Conservation (phyloP, 2,797 vertebrate species). For the Mallotus villosus region DNA sequence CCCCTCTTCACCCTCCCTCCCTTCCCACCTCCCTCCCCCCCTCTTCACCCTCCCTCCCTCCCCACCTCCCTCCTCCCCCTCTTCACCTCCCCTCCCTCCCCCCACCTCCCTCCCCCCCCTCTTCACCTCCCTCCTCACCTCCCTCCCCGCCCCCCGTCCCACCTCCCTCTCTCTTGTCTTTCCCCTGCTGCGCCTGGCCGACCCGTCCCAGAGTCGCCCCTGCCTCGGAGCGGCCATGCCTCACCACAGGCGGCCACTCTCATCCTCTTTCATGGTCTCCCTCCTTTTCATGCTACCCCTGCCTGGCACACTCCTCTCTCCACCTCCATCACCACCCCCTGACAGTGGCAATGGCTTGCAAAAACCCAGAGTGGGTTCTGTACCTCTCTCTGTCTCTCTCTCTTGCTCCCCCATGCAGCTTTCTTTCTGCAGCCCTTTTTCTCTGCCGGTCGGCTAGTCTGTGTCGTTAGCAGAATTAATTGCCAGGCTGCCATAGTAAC, state of each 20-base stretch:
- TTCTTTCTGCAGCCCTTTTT: no score
- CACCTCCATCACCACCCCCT: background rate
- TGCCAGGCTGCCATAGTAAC: conserved; percentile 63
- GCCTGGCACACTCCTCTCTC: conserved; percentile 8
- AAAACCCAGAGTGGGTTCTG: background rate
- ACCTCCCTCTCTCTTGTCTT: background rate
- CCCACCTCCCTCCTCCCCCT: no score
- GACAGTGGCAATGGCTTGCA: background rate
- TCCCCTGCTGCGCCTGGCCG: conserved; percentile 17
- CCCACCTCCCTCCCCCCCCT: background rate
- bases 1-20: no score
- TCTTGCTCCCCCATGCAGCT: background rate
- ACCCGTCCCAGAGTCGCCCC: conserved; percentile 20
- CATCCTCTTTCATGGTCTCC: conserved; percentile 16
- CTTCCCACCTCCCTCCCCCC: no score
- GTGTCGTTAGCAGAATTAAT: conserved; percentile 70
- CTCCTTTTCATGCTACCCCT: conserved; percentile 21
- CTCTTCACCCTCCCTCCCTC: no score
- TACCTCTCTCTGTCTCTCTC: conserved; percentile 1
- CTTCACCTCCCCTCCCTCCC: no score
- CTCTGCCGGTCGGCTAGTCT: conserved; percentile 45
- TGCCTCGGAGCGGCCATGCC: background rate
- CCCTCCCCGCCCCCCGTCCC: background rate
- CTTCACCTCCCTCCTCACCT: background rate
- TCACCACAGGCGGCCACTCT: conserved; percentile 18